Evolutionary conservation across 2,113 vertebrate genomes (phyloP), one percentile per base, ranked within the genome.

Genomic region (Egretta garzetta): DNA sequence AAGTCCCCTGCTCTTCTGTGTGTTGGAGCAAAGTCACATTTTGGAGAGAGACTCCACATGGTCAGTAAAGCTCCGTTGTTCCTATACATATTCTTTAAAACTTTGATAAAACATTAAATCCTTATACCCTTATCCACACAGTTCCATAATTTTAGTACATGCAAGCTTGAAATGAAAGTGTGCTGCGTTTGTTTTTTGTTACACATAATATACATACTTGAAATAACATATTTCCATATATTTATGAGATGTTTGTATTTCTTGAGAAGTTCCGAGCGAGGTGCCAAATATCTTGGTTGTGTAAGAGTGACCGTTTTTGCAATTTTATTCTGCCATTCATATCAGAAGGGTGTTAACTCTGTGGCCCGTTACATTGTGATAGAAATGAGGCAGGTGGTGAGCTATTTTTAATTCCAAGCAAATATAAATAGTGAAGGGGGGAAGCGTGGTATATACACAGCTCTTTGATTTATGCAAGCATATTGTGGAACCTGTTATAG

Each of bases 351-450:
- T 84, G 86, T 83, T 88, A 94, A 80, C 82, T 91, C 90, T 59
- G 52, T 79, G 87, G 64, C 94, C 92, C 93, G 30, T 90, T 97
- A 86, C 63, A 71, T 95, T 94, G 82, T 96, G 96, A 97, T 80
- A 96, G 94, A 83, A 95, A 55, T 24, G 81, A 97, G 92, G 93
- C 97, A 97, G 95, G 96, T 97, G 97, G 93, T 90, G 76, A 95
- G 91, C 96, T 96, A 80, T 94, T 95, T 97, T 96, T 97, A 92
- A 81, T 95, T 92, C 63, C 80, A 39, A 80, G 50, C 35, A 88
- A 92, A 64, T 96, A 97, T 97, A 97, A 97, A 97, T 97, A 97
- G 96, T 90, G 92, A 93, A 94, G 91, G 58, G 94, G 80, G 80
- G 81, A 89, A 96, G 79, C 2, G 4, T 92, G 79, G 72, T 92